Base-by-base conservation (phyloP, 2,797 vertebrate species). In the Denticeps clupeoides region DNA sequence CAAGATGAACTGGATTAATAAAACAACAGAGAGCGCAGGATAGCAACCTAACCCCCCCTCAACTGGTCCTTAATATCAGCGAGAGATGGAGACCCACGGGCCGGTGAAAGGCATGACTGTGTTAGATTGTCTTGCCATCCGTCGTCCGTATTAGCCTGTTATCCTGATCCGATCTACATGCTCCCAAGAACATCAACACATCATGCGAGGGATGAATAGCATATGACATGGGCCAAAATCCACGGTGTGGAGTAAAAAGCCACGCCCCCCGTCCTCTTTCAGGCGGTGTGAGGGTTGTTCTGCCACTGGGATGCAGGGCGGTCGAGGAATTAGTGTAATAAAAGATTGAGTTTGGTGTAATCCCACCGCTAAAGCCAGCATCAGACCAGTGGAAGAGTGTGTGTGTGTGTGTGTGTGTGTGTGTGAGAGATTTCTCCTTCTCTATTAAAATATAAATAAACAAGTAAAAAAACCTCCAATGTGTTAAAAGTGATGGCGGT, bases 321-420 rank as follows among this genome's bases (percentile, higher is more conserved):
- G n/a, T n/a, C n/a, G n/a, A n/a, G n/a, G n/a, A n/a, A n/a, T n/a
- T n/a, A 71, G 71, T 62, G 68, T 67, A 75, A 75, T 75, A 58
- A 51, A 59, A 69, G 74, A 64, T 67, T 47, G 71, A 67, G 62
- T 71, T 75, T 74, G 65, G 71, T 79, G 68, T 82, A 82, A 80
- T 81, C 80, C 78, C 74, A n/a, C 70, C 75, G 77, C 74, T 83
- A 82, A 80, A 83, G 80, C 79, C 77, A 47, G 67, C 73, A 77
- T 79, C 72, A 77, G 74, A 81, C 82, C 72, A 19, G 35, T 19
- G 21, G 81, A 80, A 72, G 62, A 69, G 58, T 69, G 67, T 71
- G 69, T 59, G 62, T 72, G 71, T 77, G 58, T 16, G 18, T 25
- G 25, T 25, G 23, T 13, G n/a, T 78, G 72, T 79, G 75, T 75